Conservation (phyloP, 2,797 vertebrate species). For the Oryzias sinensis region DNA sequence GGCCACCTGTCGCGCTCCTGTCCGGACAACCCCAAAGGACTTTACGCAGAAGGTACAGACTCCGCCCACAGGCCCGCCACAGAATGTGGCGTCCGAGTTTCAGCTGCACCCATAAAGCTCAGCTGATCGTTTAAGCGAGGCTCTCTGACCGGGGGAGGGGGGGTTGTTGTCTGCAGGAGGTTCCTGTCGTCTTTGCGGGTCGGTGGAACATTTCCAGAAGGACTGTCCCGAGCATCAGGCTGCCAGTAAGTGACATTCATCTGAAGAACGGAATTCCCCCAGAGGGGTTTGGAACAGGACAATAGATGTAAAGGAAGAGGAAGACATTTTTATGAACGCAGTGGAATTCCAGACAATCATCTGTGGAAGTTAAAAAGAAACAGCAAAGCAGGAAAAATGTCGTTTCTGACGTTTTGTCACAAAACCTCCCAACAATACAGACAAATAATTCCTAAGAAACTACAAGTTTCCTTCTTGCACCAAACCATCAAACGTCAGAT, state of each 20-base stretch:
- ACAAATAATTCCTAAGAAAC: too few species aligned
- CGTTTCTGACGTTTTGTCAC: too few species aligned
- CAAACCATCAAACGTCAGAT: too few species aligned
- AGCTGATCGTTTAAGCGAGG: too few species aligned
- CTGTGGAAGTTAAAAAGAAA: too few species aligned
- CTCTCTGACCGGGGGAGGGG: neutral
- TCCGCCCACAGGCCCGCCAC: neutral
- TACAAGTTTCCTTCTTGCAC: too few species aligned
- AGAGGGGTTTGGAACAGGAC: neutral
- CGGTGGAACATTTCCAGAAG: constrained; percentile 93
- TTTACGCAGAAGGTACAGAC: constrained; percentile 87
- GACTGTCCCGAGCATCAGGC: constrained; percentile 89
- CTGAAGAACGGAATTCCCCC: neutral
- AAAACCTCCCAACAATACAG: too few species aligned
- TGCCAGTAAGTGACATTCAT: constrained; percentile 73
- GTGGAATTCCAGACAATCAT: too few species aligned
- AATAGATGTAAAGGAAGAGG: neutral
- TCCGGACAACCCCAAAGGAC: constrained; percentile 91
- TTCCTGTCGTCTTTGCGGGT: constrained; percentile 89
- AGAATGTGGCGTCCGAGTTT: too few species aligned
- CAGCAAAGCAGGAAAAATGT: too few species aligned
- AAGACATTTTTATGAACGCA: neutral
- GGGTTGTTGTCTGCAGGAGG: constrained; percentile 77
- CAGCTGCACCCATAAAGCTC: too few species aligned
- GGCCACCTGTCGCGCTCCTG: constrained; percentile 92